phyloP scores from a whole-genome alignment of 1,140 invertebrate genomes.

The Leucophenga varia region DNA sequence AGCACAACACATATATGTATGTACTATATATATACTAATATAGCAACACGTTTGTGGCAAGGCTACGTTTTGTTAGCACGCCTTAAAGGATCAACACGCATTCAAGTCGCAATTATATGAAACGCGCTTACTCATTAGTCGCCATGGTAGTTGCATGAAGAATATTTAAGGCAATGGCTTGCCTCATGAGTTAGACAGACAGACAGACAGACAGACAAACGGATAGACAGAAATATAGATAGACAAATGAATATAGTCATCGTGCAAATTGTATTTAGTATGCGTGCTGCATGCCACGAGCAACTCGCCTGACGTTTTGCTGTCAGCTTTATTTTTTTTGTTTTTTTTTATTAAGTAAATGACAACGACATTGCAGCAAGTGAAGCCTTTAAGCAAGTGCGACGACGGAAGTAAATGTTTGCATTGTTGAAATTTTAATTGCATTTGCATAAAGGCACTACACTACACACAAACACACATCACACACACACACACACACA shows the following conservation, averaged over 20 bases:
- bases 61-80: constrained; percentile 12
- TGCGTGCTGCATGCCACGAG: constrained; percentile 7
- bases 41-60: neutral
- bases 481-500: constrained; percentile 13
- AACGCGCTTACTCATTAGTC: constrained; percentile 32
- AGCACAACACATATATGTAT: no score
- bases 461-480: constrained; percentile 14
- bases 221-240: constrained; percentile 19
- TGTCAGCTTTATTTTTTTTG: no score
- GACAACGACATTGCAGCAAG: neutral
- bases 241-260: constrained; percentile 49
- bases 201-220: constrained; percentile 8
- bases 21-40: no score
- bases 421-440: constrained; percentile 56
- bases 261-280: no score
- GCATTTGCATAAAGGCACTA: constrained; percentile 49
- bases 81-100: constrained; percentile 1
- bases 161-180: neutral
- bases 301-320: constrained; percentile 17
- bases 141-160: neutral
- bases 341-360: no score
- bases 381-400: neutral
- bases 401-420: constrained; percentile 53
- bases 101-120: constrained; percentile 27
- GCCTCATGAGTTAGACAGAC: no score